A percentile compares a stretch with the other conserved stretches of the same genome.
Conservation (phyloP, 2,797 vertebrate species). For the Cyprinodon diabolis region DNA sequence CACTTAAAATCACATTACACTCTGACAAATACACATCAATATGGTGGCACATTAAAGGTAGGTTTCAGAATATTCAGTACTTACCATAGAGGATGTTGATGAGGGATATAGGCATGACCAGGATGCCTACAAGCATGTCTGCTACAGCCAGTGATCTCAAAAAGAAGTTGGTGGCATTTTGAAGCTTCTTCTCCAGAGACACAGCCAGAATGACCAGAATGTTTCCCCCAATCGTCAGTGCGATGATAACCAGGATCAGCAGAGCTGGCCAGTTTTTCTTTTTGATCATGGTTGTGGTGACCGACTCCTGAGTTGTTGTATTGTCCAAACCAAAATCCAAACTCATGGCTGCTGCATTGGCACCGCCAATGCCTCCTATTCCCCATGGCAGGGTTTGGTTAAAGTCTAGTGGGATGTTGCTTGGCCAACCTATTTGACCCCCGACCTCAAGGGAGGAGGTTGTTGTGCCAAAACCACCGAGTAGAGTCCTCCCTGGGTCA, state of each 20-base stretch:
- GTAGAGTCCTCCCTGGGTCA: constrained; percentile 70
- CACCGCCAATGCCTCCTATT: constrained; percentile 27
- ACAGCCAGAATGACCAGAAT: constrained; percentile 96
- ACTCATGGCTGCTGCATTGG: constrained; percentile 39
- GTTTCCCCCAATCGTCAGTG: constrained; percentile 93
- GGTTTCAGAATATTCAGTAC: constrained; percentile 54
- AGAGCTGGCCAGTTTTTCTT: constrained; percentile 95
- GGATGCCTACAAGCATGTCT: constrained; percentile 96
- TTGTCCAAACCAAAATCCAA: constrained; percentile 54
- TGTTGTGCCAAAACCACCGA: constrained; percentile 79
- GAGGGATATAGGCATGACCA: constrained; percentile 96
- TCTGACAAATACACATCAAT: neutral
- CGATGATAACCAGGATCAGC: constrained; percentile 90
- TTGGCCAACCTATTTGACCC: constrained; percentile 81
- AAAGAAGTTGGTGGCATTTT: constrained; percentile 98
- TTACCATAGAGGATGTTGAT: constrained; percentile 94
- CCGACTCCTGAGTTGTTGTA: constrained; percentile 55
- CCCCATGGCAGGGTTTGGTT: constrained; percentile 79
- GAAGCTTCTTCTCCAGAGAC: constrained; percentile 95
- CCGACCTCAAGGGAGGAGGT: constrained; percentile 80
- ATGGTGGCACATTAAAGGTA: neutral
- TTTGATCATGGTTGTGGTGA: constrained; percentile 57
- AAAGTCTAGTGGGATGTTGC: constrained; percentile 81
- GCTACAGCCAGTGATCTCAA: constrained; percentile 95
- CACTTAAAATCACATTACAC: no score